These are phyloP conservation scores for Rhopalosiphum nymphaeae DNA, from an alignment of 2,888 invertebrate species.

Conservation along the genomic window DNA sequence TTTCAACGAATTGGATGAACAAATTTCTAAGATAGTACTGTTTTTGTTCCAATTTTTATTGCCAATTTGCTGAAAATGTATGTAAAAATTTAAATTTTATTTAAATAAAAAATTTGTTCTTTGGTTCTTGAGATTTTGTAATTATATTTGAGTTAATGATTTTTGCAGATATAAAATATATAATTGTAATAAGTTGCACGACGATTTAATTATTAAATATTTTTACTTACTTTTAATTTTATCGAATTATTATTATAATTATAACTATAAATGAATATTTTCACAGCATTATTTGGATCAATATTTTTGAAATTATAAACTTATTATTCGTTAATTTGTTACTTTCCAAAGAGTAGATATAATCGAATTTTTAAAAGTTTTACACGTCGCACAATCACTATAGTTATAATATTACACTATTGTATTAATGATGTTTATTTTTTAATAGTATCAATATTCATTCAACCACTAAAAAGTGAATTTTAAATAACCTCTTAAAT, in stretches of 20 bases:
- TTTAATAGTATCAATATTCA: no score
- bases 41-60: not conserved
- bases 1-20: not conserved
- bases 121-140: not conserved
- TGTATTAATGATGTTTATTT: no score
- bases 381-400: no score
- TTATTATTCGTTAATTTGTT: not conserved
- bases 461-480: no score
- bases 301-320: not conserved
- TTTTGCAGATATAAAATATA: not conserved
- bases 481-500: no score
- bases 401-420: no score
- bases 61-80: not conserved
- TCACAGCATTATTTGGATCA: not conserved
- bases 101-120: not conserved
- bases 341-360: not conserved
- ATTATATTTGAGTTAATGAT: not conserved
- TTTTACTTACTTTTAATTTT: not conserved
- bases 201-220: no score
- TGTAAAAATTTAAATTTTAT: not conserved
- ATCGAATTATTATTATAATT: not conserved
- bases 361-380: not conserved
- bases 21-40: not conserved
- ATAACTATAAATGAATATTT: not conserved
- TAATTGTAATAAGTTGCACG: not conserved